Conservation (phyloP, 1,140 invertebrate genomes). For the Arion vulgaris region DNA sequence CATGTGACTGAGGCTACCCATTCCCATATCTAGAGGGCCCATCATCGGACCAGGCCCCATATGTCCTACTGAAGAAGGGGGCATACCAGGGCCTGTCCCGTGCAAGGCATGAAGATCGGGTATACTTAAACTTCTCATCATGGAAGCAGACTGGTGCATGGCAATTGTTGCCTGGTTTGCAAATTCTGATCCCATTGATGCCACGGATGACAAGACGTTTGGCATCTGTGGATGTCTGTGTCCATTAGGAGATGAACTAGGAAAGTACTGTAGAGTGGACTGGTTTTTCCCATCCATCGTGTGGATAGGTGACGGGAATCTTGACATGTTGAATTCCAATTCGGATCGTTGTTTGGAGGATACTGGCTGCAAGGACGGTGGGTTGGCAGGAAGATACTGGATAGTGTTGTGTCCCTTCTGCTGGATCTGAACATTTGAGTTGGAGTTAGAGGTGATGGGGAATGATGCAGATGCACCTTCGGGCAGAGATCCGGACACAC, state of each 20-base stretch:
- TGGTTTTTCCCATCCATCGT: conserved; percentile 81
- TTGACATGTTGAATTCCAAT: conserved; percentile 91
- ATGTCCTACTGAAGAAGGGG: conserved; percentile 18
- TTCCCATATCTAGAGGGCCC: not conserved
- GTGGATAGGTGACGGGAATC: conserved; percentile 78
- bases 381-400: conserved; percentile 91
- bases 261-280: conserved; percentile 52
- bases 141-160: conserved; percentile 56
- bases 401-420: conserved; percentile 97
- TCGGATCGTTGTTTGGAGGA: conserved; percentile 82
- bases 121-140: conserved; percentile 61
- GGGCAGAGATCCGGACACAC: conserved; percentile 17
- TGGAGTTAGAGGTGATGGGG: conserved; percentile 61
- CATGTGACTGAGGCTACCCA: conserved; percentile 21
- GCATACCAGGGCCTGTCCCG: conserved; percentile 40
- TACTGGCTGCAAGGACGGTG: conserved; percentile 56
- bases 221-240: conserved; percentile 22
- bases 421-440: conserved; percentile 82
- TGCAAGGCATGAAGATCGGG: conserved; percentile 41
- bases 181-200: conserved; percentile 64
- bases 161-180: conserved; percentile 55
- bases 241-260: conserved; percentile 52
- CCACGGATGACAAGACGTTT: conserved; percentile 55
- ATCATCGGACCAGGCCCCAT: not conserved
- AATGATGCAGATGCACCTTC: conserved; percentile 48